Evolutionary conservation across 1,140 invertebrate genomes (phyloP), one percentile per base, ranked within the genome.

Genomic region (Glossosoma conforme): DNA sequence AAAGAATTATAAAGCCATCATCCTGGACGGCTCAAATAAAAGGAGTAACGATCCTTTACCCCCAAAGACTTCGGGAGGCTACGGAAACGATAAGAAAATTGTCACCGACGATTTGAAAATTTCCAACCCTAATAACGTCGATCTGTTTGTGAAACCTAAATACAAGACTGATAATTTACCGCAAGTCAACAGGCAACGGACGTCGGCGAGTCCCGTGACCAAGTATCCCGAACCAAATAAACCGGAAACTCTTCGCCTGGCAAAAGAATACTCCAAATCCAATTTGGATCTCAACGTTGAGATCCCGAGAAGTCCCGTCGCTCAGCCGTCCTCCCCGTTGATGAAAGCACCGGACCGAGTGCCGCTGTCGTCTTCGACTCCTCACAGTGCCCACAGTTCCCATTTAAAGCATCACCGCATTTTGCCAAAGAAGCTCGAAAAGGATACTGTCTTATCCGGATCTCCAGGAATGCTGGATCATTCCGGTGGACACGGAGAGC

Each of bases 71-170:
- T 33, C 32, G n/a, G 15, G 11, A 11, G 32, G 32, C 3, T 11
- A 33, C 32, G 11, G 32, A 5, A 5, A n/a, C n/a, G n/a, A n/a
- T n/a, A n/a, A n/a, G n/a, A n/a, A 41, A 41, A 41, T 20, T 42
- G 15, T 32, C 47, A 22, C 4, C 18, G 41, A 45, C 2, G 44
- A 45, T 38, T 28, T 14, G 15, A 53, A 56, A 43, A 20, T 40
- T 1, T 19, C 43, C 24, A 44, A 36, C 21, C 18, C 21, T 10
- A 21, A 35, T 41, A 33, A 44, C 17, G 30, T 11, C 6, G 54
- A 56, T 44, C 35, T 52, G 17, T 57, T 57, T 50, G 41, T 44
- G 3, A 57, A 57, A 44, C 55, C 55, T 36, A 38, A 42, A 24
- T 44, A 49, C 35, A 57, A 57, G 42, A 49, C 38, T 44, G 55